A percentile compares a stretch with the other conserved stretches of the same genome.
Evolutionary conservation across 2,888 invertebrate genomes (phyloP).

Genomic region (Yponomeuta cagnagella): DNA sequence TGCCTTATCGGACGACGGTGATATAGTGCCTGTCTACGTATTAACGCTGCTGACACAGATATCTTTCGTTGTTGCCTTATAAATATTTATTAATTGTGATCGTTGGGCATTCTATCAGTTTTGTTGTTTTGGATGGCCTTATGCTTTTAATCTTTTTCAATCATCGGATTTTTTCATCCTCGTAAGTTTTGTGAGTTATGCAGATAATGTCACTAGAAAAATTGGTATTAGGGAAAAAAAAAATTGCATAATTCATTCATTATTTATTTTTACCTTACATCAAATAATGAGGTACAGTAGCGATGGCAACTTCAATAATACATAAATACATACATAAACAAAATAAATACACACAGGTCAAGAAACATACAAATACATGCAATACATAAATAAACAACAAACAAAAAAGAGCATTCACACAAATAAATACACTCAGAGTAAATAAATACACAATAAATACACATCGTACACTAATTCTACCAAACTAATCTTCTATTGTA

Average conservation of each 20-base stretch:
- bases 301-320: constrained; percentile 33
- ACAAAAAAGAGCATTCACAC: constrained; percentile 25
- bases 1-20: neutral
- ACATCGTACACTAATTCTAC: constrained; percentile 35
- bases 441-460: too few relatives aligned
- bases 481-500: constrained; percentile 31
- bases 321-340: constrained; percentile 25
- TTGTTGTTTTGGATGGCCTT: constrained; percentile 27
- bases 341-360: constrained; percentile 26
- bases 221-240: neutral
- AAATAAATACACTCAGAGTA: constrained; percentile 30
- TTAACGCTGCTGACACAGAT: constrained; percentile 43
- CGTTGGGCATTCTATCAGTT: neutral
- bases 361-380: too few relatives aligned
- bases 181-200: too few relatives aligned
- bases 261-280: constrained; percentile 4
- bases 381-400: constrained; percentile 16
- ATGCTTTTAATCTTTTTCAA: constrained; percentile 29
- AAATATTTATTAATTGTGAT: constrained; percentile 51
- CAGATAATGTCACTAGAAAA: too few relatives aligned
- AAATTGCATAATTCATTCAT: neutral
- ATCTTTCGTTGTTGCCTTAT: constrained; percentile 38
- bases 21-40: neutral
- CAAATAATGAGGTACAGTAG: constrained; percentile 47
- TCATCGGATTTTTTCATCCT: too few relatives aligned